Base-by-base conservation (phyloP, 2,888 invertebrate species). In the Drosophila anomalipes region DNA sequence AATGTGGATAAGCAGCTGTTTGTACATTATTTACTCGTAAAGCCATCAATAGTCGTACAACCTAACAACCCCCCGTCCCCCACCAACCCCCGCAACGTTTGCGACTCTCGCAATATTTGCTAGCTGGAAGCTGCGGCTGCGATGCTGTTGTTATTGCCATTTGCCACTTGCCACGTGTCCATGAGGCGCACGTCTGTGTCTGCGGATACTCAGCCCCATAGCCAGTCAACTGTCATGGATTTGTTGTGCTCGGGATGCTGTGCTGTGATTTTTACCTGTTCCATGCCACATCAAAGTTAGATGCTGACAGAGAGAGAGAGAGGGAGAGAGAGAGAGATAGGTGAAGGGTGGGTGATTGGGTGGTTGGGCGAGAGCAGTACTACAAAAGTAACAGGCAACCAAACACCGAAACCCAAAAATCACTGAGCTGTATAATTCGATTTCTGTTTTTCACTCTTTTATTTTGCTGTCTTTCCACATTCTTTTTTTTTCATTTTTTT, bases 341-440 rank as follows among this genome's bases (percentile, higher is more conserved):
- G 52, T 67, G 35, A 61, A 47, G 49, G 7, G 10, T 16, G 51
- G 51, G 12, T 19, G 51, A 10, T 19, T 47, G 47, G 47, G 28
- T 47, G 47, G 26, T 26, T 47, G 1, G 9, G 47, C 28, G 4
- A 57, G 66, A 67, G 70, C 67, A 51, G 44, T 68, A 73, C 74
- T 47, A 47, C 47, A 47, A 47, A 76, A 85, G 81, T 78, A 88
- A 89, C 85, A 81, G 83, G 76, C 81, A 87, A 77, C 86, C 84
- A 86, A 88, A 88, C 86, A 87, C 87, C 90, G 86, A 89, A 90
- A 91, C 91, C 86, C 74, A 86, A 91, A 89, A 91, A 91, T 91
- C 91, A 91, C 86, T 91, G 91, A 91, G 87, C 91, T 91, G 92
- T 88, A 91, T 91, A 91, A 91, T 91, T 91, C 92, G 92, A 91